A percentile compares a stretch with the other conserved stretches of the same genome.
These are phyloP conservation scores for Cervus canadensis DNA, from an alignment of 2,113 vertebrate genomes.

Conservation along the genomic window DNA sequence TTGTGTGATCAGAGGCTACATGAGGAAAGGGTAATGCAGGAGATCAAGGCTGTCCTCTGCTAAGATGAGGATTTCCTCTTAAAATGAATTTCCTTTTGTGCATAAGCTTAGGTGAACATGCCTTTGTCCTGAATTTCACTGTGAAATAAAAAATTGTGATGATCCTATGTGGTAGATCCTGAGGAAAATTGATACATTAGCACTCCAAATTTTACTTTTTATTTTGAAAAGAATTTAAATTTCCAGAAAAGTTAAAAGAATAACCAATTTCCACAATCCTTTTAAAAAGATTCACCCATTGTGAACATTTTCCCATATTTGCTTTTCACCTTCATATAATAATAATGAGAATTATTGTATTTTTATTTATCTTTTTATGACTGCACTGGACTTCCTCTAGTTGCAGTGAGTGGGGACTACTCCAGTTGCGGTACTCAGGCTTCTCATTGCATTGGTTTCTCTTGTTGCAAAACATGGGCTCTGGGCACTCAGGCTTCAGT, in stretches of 20 bases:
- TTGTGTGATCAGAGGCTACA: background rate
- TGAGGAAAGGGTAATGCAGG: background rate
- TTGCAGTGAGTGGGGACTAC: background rate
- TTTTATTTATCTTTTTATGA: background rate
- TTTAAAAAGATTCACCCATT: background rate
- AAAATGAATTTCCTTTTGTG: background rate
- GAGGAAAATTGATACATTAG: background rate
- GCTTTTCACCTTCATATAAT: background rate
- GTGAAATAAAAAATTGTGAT: background rate
- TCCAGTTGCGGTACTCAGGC: background rate
- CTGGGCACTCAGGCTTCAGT: background rate
- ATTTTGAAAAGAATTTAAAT: background rate
- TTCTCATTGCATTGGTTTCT: background rate
- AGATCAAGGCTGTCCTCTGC: background rate
- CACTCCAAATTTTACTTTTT: background rate
- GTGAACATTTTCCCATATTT: background rate
- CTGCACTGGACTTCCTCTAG: background rate
- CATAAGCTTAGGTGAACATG: background rate
- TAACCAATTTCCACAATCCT: background rate
- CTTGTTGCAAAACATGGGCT: background rate
- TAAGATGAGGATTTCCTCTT: background rate
- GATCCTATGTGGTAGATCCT: background rate
- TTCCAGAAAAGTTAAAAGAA: background rate
- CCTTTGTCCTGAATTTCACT: background rate
- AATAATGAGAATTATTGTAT: background rate